These are phyloP conservation scores for Carollia perspicillata DNA, from an alignment of 2,113 vertebrate genomes.

Conservation along the genomic window DNA sequence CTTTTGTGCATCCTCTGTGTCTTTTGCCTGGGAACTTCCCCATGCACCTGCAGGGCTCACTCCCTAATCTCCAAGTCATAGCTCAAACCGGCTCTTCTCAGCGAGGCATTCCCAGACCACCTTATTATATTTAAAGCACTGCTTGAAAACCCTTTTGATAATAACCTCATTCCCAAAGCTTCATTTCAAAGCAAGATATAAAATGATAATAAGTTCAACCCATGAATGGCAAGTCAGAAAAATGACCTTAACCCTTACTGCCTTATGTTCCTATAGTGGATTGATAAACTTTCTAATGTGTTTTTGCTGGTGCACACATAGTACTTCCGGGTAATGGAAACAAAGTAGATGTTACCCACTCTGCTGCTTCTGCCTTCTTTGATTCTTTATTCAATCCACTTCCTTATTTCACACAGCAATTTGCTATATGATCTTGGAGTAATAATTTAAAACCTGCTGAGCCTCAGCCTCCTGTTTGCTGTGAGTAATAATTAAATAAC, in stretches of 20 bases:
- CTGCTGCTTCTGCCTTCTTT: background rate
- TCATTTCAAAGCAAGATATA: conserved; percentile 13
- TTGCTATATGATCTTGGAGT: background rate
- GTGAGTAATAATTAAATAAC: background rate
- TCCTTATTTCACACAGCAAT: background rate
- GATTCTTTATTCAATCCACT: background rate
- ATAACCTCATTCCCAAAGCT: background rate
- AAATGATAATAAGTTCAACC: background rate
- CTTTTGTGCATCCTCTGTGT: background rate
- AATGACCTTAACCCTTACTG: background rate
- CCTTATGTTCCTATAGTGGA: background rate
- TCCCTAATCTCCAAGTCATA: background rate
- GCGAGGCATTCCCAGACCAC: background rate
- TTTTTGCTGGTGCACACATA: background rate
- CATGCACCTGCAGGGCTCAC: rapidly evolving
- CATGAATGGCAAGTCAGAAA: background rate
- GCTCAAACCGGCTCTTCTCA: background rate
- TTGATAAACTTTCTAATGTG: background rate
- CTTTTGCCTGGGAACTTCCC: background rate
- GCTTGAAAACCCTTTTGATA: background rate
- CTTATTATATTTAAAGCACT: background rate
- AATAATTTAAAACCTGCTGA: background rate
- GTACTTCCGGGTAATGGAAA: background rate
- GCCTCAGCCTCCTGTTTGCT: background rate
- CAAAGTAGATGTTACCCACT: background rate